Evolutionary conservation across 2,888 invertebrate species (phyloP).

Genomic region (Chrysomela aeneicollis): DNA sequence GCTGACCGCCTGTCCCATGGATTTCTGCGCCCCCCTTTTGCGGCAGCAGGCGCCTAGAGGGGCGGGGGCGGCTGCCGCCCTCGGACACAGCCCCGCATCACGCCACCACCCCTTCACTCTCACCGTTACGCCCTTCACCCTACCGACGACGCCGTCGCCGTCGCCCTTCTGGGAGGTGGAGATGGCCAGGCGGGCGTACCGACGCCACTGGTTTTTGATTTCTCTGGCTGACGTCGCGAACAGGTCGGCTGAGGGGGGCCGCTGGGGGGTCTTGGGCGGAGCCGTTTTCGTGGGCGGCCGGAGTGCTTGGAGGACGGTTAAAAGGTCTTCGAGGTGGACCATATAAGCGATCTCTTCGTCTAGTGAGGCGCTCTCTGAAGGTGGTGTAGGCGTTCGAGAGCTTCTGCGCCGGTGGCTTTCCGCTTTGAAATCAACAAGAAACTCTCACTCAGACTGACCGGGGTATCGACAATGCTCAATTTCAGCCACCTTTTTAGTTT

Average conservation of each 20-base stretch:
- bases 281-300: slow-evolving; percentile 47
- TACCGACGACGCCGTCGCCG: slow-evolving; percentile 49
- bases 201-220: slow-evolving; percentile 38
- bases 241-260: slow-evolving; percentile 41
- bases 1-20: slow-evolving; percentile 83
- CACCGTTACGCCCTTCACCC: slow-evolving; percentile 60
- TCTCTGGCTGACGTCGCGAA: too few relatives aligned
- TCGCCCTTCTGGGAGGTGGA: slow-evolving; percentile 43
- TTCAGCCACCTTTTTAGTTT: too few relatives aligned
- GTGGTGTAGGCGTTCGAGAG: too few relatives aligned
- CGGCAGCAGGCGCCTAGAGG: slow-evolving; percentile 50
- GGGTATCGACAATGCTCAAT: too few relatives aligned
- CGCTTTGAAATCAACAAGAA: background rate
- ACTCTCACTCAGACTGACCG: too few relatives aligned
- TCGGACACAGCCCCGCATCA: slow-evolving; percentile 63
- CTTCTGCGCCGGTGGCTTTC: too few relatives aligned
- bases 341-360: slow-evolving; percentile 10
- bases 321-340: slow-evolving; percentile 14
- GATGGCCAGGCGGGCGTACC: slow-evolving; percentile 25
- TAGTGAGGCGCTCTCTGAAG: background rate
- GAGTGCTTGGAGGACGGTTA: background rate
- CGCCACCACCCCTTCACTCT: slow-evolving; percentile 63
- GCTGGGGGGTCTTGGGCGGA: slow-evolving; percentile 44
- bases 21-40: slow-evolving; percentile 54
- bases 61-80: slow-evolving; percentile 52